Conservation (phyloP, 2,113 vertebrate species). For the Bufo bufo region DNA sequence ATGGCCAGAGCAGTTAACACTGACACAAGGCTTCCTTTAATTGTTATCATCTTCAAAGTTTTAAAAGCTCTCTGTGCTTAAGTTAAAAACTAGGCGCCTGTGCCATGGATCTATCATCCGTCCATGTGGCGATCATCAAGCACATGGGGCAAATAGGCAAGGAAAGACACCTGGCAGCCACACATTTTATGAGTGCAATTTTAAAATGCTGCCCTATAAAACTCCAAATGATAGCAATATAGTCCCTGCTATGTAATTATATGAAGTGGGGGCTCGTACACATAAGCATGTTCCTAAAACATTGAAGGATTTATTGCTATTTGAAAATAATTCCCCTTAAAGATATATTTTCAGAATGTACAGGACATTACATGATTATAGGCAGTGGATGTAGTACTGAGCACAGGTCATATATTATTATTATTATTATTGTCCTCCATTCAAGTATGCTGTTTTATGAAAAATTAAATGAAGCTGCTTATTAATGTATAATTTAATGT, state of each 20-base stretch:
- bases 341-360: constrained; percentile 11
- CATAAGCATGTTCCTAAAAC: not conserved
- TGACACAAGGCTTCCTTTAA: constrained; percentile 35
- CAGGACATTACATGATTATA: not conserved
- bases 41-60: constrained; percentile 39
- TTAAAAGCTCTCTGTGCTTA: not conserved
- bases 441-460: no score
- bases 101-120: constrained; percentile 31
- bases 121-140: constrained; percentile 31
- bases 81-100: constrained; percentile 28
- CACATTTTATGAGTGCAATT: constrained; percentile 35
- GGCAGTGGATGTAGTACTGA: not conserved
- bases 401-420: not conserved
- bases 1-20: constrained; percentile 26
- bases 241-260: constrained; percentile 31
- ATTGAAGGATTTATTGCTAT: constrained; percentile 36
- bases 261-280: constrained; percentile 1
- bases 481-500: not conserved
- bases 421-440: not conserved
- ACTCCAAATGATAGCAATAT: constrained; percentile 22
- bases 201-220: constrained; percentile 34
- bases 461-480: no score
- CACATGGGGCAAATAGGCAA: not conserved
- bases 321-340: constrained; percentile 25
- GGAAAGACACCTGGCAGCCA: constrained; percentile 51